Conservation (phyloP, 2,113 vertebrate species). For the Oryzias woworae region DNA sequence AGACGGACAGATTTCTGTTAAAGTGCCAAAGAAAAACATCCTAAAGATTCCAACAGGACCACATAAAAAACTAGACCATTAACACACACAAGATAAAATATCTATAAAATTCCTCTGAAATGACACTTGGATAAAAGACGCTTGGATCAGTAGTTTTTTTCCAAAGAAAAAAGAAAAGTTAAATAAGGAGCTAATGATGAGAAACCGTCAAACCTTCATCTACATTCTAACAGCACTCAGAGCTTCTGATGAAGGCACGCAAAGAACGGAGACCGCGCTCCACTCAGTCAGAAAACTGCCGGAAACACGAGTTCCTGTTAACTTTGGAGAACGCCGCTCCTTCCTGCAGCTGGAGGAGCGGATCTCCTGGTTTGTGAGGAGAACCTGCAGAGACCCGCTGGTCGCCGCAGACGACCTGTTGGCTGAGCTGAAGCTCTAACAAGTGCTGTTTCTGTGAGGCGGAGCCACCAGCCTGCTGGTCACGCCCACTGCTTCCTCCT, state of each 20-base stretch:
- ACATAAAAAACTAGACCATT: conserved; percentile 59
- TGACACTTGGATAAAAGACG: conserved; percentile 16
- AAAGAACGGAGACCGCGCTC: background rate
- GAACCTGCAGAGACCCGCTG: too few relatives aligned
- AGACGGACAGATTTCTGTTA: conserved; percentile 57
- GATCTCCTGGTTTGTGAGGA: too few relatives aligned
- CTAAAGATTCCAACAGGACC: conserved; percentile 26
- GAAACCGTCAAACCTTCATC: conserved; percentile 16
- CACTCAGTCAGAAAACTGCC: background rate
- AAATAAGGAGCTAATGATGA: conserved; percentile 50
- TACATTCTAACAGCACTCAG: conserved; percentile 62
- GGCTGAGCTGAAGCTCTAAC: conserved; percentile 8
- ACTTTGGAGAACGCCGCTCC: conserved; percentile 31
- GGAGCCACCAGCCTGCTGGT: background rate
- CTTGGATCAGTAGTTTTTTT: conserved; percentile 66
- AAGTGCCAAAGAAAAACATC: conserved; percentile 73
- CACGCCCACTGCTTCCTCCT: conserved; percentile 77
- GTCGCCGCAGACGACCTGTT: background rate
- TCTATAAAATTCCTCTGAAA: conserved; percentile 11
- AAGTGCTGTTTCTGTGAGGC: conserved; percentile 22
- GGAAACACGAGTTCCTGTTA: conserved; percentile 22
- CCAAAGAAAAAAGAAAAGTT: conserved; percentile 17
- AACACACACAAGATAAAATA: conserved; percentile 36
- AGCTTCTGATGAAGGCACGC: conserved; percentile 61
- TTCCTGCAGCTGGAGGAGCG: background rate